Percentiles rank a stretch among this genome's conserved stretches.
These are phyloP conservation scores for Augochlorella aurata DNA, from an alignment of 2,888 invertebrate genomes.

Conservation along the genomic window DNA sequence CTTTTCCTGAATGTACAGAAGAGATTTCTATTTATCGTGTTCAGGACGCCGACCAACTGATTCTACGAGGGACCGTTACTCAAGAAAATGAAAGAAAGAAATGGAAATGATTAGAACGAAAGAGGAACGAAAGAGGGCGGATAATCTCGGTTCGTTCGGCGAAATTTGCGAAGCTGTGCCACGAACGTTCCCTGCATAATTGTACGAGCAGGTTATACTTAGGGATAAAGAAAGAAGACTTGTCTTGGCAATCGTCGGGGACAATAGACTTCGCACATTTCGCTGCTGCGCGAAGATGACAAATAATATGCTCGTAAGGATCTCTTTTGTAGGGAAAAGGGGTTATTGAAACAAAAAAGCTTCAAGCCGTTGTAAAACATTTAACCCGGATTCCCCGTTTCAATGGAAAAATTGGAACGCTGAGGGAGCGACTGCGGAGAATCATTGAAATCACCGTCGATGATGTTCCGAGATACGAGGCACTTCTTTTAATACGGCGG, in stretches of 20 bases:
- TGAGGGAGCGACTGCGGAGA: not conserved
- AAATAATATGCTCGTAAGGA: constrained; percentile 32
- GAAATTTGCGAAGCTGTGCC: constrained; percentile 34
- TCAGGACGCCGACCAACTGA: constrained; percentile 25
- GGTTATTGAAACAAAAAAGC: constrained; percentile 14
- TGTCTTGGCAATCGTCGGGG: not conserved
- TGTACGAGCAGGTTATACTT: no score
- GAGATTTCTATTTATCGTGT: constrained; percentile 57
- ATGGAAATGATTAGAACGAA: constrained; percentile 26
- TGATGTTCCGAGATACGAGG: constrained; percentile 42
- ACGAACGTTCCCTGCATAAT: no score
- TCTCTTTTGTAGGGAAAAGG: not conserved
- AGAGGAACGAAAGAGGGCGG: constrained; percentile 30
- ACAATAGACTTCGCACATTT: constrained; percentile 45
- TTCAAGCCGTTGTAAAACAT: constrained; percentile 9
- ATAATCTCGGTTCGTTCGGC: not conserved
- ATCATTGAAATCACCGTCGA: constrained; percentile 14
- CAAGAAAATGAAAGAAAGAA: constrained; percentile 39
- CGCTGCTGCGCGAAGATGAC: constrained; percentile 14
- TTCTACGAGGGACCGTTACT: constrained; percentile 46
- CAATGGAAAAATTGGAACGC: not conserved
- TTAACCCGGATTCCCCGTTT: constrained; percentile 3
- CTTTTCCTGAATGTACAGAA: constrained; percentile 84
- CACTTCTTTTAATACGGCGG: not conserved
- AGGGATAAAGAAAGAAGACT: no score